Conservation (phyloP, 2,888 invertebrate genomes). For the Dynastes hyllus region DNA sequence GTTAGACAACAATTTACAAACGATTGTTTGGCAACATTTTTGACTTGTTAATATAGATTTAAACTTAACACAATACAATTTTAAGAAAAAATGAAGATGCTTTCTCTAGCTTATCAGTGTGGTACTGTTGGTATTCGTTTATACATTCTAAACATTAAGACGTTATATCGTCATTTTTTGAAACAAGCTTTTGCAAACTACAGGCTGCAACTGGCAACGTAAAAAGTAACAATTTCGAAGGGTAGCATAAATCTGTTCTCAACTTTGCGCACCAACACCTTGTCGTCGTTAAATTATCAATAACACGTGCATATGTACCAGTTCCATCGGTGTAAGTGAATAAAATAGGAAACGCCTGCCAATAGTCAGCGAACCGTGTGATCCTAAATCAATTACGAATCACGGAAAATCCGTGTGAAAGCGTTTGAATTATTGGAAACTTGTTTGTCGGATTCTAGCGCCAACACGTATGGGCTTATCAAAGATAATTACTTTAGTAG, state of each 20-base stretch:
- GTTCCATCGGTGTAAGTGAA: neutral
- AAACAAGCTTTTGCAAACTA: no score
- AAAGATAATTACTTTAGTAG: constrained; percentile 40
- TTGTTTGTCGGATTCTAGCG: constrained; percentile 37
- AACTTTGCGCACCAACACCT: neutral
- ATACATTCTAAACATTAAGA: no score
- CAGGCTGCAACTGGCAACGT: no score
- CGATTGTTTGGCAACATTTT: no score
- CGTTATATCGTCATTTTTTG: no score
- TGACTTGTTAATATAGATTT: no score
- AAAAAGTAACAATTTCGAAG: neutral
- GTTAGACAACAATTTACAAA: no score
- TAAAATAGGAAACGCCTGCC: constrained; percentile 15
- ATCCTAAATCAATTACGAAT: constrained; percentile 48
- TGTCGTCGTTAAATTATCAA: neutral
- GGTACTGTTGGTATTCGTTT: no score
- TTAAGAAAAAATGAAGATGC: no score
- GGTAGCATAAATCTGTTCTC: neutral
- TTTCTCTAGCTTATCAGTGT: no score
- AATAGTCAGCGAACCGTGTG: constrained; percentile 16
- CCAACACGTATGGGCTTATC: constrained; percentile 3
- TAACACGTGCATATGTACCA: neutral
- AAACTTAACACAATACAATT: no score
- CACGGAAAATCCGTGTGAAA: constrained; percentile 32
- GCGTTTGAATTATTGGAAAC: constrained; percentile 44